Evolutionary conservation across 2,113 vertebrate genomes (phyloP).

Genomic region (Coptodon rendalli): DNA sequence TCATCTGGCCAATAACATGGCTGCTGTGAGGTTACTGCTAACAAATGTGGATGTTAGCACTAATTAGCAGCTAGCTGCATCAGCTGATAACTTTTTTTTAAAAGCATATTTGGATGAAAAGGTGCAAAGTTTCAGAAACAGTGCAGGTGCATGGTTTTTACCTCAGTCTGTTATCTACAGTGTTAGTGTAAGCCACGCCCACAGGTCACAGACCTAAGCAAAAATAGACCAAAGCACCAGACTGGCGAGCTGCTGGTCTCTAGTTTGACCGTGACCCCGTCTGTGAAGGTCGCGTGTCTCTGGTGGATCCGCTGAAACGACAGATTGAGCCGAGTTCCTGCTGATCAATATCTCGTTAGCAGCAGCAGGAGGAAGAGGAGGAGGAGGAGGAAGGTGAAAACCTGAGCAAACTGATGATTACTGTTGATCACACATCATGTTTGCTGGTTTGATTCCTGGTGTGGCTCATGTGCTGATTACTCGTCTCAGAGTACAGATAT

Average conservation of each 20-base stretch:
- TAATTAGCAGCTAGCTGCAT: not conserved
- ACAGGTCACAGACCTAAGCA: not conserved
- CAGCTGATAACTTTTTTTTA: not conserved
- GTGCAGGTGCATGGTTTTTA: not conserved
- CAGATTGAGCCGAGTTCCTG: not conserved
- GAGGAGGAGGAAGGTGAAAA: not conserved
- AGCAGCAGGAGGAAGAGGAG: accelerated
- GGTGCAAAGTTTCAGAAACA: not conserved
- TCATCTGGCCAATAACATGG: not conserved
- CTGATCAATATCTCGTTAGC: not conserved
- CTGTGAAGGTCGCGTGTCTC: not conserved
- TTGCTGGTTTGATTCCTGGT: not conserved
- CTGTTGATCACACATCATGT: not conserved
- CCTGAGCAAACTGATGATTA: not conserved
- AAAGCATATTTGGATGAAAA: not conserved
- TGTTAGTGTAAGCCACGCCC: not conserved
- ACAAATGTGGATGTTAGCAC: not conserved
- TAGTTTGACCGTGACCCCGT: not conserved
- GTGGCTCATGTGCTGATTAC: accelerated
- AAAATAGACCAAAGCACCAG: not conserved
- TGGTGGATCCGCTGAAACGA: not conserved
- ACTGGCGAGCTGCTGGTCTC: not conserved
- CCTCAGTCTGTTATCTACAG: not conserved
- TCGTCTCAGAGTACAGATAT: not conserved
- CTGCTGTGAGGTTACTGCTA: not conserved